These are phyloP conservation scores for Caenorhabditis sp. DNA, from an alignment of 2,888 invertebrate genomes.

Conservation along the genomic window DNA sequence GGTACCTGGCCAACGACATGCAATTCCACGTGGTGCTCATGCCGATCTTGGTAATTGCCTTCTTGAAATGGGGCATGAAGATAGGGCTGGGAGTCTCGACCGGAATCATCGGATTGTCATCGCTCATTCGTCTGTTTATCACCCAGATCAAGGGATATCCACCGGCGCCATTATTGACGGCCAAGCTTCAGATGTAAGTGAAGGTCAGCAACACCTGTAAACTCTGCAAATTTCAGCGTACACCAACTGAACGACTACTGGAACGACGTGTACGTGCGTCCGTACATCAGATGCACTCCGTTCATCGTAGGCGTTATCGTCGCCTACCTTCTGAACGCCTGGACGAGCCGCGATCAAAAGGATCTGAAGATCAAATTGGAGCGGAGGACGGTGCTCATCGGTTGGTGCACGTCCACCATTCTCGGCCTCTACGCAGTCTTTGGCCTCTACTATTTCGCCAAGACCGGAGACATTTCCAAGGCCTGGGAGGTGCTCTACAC, in stretches of 20 bases:
- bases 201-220: neutral
- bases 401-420: conserved; percentile 31
- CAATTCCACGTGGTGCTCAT: conserved; percentile 84
- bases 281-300: conserved; percentile 80
- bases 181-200: conserved; percentile 75
- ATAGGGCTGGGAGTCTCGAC: conserved; percentile 29
- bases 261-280: conserved; percentile 80
- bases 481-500: conserved; percentile 71
- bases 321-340: conserved; percentile 79
- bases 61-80: conserved; percentile 77
- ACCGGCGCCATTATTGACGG: conserved; percentile 77
- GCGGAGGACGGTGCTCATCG: conserved; percentile 12
- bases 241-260: conserved; percentile 75
- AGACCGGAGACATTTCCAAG: conserved; percentile 76
- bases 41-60: conserved; percentile 84
- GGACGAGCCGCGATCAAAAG: conserved; percentile 48
- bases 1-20: conserved; percentile 86
- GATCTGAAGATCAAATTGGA: conserved; percentile 67
- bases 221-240: conserved; percentile 63
- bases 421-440: conserved; percentile 76
- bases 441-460: conserved; percentile 75
- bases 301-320: conserved; percentile 80
- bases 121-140: conserved; percentile 65
- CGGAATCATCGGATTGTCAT: conserved; percentile 63
- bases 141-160: conserved; percentile 73